Evolutionary conservation across 2,888 invertebrate genomes (phyloP).

Genomic region (Pollenia angustigena): DNA sequence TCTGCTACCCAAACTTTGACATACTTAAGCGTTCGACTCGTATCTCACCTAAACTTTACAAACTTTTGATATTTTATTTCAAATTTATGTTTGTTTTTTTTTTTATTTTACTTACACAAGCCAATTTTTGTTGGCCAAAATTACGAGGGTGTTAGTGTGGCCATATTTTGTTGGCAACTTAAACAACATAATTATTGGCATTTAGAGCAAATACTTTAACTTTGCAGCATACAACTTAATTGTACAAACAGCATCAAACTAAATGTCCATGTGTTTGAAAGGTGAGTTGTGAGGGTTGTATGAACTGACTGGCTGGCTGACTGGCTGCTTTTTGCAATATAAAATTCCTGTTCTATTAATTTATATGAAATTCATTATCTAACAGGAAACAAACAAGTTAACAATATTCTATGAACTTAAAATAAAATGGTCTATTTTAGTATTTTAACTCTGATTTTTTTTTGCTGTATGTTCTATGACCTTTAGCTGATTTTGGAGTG

Average conservation of each 20-base stretch:
- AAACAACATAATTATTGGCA: constrained; percentile 79
- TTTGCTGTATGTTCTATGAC: constrained; percentile 50
- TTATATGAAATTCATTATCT: constrained; percentile 71
- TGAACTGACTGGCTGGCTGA: background rate
- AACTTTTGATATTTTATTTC: constrained; percentile 6
- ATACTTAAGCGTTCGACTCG: background rate
- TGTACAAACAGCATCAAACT: background rate
- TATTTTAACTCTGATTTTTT: background rate
- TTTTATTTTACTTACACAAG: constrained; percentile 77
- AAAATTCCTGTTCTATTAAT: constrained; percentile 56
- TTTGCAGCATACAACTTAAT: constrained; percentile 33
- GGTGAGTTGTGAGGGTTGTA: background rate
- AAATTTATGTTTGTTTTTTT: constrained; percentile 19
- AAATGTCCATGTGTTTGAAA: background rate
- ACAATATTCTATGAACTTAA: constrained; percentile 20
- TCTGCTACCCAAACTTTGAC: background rate
- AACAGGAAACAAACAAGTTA: constrained; percentile 68
- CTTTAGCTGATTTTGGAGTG: constrained; percentile 70
- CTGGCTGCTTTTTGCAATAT: background rate
- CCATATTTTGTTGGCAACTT: constrained; percentile 80
- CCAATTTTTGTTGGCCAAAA: constrained; percentile 81
- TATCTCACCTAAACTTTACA: constrained; percentile 24
- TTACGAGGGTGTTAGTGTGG: constrained; percentile 82
- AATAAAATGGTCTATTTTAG: constrained; percentile 17
- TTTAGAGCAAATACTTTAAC: constrained; percentile 66